Evolutionary conservation across 2,888 invertebrate species (phyloP).

Genomic region (Scotopteryx bipunctaria): DNA sequence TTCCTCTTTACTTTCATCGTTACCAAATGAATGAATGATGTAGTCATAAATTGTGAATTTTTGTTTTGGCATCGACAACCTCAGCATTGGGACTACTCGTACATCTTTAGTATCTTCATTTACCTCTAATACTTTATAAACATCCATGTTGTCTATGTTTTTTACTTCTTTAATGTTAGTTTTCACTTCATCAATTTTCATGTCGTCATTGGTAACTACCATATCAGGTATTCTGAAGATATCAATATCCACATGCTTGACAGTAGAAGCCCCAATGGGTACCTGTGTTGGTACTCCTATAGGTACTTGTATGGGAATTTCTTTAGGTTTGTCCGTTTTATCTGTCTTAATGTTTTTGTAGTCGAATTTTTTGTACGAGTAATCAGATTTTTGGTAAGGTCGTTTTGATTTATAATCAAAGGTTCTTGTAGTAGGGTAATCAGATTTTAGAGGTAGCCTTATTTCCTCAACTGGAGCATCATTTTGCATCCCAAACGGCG

Average conservation of each 20-base stretch:
- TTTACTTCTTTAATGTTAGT: not conserved
- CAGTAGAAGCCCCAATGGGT: not conserved
- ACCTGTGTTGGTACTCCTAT: not conserved
- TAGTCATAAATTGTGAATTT: slow-evolving; percentile 26
- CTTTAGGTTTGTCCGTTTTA: not conserved
- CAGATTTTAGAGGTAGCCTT: not conserved
- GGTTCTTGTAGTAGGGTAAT: slow-evolving; percentile 27
- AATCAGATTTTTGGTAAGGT: slow-evolving; percentile 17
- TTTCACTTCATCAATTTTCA: slow-evolving; percentile 3
- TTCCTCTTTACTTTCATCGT: slow-evolving; percentile 15
- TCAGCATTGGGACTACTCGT: slow-evolving; percentile 12
- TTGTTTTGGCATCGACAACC: slow-evolving; percentile 14
- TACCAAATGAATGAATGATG: slow-evolving; percentile 15
- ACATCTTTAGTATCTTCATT: slow-evolving; percentile 20
- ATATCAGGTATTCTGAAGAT: slow-evolving; percentile 6
- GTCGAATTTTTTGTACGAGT: slow-evolving; percentile 23
- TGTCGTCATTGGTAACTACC: not conserved
- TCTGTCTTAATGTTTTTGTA: slow-evolving; percentile 24
- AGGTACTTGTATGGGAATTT: not conserved
- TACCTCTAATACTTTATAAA: slow-evolving; percentile 7
- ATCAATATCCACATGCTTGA: slow-evolving; percentile 7
- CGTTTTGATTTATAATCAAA: slow-evolving; percentile 47
- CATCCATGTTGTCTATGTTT: slow-evolving; percentile 5
- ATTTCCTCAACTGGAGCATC: slow-evolving; percentile 3
- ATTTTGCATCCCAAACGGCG: slow-evolving; percentile 12